These are phyloP conservation scores for Cebus imitator DNA, from an alignment of 2,113 vertebrate species.

Conservation along the genomic window DNA sequence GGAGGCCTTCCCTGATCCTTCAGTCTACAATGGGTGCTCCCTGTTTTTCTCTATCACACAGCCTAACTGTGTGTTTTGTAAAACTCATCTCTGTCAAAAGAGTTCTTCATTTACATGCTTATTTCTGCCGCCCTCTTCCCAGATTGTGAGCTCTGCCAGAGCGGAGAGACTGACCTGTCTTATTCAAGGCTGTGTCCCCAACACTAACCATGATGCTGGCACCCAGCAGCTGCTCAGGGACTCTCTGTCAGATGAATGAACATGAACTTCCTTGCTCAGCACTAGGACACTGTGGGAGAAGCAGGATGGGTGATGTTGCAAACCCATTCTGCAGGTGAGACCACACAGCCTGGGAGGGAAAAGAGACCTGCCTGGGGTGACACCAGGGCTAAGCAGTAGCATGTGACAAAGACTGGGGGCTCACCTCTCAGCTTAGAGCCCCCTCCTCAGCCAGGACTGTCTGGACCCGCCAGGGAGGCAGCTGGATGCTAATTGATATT, in stretches of 20 bases:
- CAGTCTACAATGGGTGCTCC: not conserved
- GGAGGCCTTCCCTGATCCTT: not conserved
- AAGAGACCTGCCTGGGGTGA: not conserved
- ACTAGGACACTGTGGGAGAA: not conserved
- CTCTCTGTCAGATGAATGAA: not conserved
- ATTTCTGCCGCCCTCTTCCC: not conserved
- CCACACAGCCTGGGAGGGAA: not conserved
- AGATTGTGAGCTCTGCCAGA: not conserved
- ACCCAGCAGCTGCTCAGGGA: not conserved
- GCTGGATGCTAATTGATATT: constrained; percentile 55
- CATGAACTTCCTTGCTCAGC: not conserved
- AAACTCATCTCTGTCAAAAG: not conserved
- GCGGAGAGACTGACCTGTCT: not conserved
- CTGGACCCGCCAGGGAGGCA: not conserved
- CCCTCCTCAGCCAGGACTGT: not conserved
- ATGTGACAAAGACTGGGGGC: not conserved
- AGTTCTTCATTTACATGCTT: not conserved
- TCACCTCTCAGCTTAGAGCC: not conserved
- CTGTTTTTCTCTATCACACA: not conserved
- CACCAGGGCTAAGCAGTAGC: not conserved
- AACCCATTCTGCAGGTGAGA: not conserved
- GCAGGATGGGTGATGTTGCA: accelerated
- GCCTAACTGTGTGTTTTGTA: not conserved
- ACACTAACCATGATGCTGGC: not conserved
- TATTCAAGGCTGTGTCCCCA: not conserved